Evolutionary conservation across 2,797 vertebrate species (phyloP).

Genomic region (Sandelia bainsii): DNA sequence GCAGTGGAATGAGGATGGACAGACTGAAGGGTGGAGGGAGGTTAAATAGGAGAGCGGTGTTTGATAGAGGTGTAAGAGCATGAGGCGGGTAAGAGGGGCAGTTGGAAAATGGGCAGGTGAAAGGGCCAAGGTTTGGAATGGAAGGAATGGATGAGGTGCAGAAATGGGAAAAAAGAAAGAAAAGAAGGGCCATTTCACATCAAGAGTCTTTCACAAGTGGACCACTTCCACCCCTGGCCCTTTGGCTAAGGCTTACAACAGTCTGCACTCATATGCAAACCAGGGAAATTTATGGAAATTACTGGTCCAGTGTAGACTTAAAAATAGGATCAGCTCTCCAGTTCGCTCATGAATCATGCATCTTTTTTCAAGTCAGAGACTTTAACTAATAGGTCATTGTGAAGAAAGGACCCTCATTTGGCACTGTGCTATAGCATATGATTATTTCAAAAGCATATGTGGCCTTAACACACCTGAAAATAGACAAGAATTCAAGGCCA

Average conservation of each 20-base stretch:
- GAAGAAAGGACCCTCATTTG: constrained; percentile 51
- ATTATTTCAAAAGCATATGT: constrained; percentile 50
- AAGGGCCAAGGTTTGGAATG: constrained; percentile 45
- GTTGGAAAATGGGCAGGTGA: constrained; percentile 58
- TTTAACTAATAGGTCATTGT: constrained; percentile 69
- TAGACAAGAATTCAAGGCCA: constrained; percentile 2
- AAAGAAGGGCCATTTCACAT: constrained; percentile 58
- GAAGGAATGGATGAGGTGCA: constrained; percentile 43
- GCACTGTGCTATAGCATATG: constrained; percentile 32
- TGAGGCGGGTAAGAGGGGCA: constrained; percentile 45
- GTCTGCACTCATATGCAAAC: constrained; percentile 63
- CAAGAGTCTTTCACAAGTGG: constrained; percentile 62
- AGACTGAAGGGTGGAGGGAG: constrained; percentile 53
- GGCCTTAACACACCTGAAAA: constrained; percentile 14
- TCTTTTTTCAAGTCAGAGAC: constrained; percentile 56
- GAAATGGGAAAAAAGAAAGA: constrained; percentile 36
- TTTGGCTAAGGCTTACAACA: constrained; percentile 59
- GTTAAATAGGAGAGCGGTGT: constrained; percentile 64
- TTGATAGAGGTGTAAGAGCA: constrained; percentile 62
- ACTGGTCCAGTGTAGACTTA: constrained; percentile 58
- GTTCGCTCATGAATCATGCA: constrained; percentile 71
- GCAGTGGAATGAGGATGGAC: constrained; percentile 40
- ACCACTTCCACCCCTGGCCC: constrained; percentile 58
- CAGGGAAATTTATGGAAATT: constrained; percentile 69
- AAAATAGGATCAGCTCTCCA: constrained; percentile 62